Evolutionary conservation across 2,797 vertebrate species (phyloP), one percentile per base, ranked within the genome.

Genomic region (Pipistrellus pygmaeus): DNA sequence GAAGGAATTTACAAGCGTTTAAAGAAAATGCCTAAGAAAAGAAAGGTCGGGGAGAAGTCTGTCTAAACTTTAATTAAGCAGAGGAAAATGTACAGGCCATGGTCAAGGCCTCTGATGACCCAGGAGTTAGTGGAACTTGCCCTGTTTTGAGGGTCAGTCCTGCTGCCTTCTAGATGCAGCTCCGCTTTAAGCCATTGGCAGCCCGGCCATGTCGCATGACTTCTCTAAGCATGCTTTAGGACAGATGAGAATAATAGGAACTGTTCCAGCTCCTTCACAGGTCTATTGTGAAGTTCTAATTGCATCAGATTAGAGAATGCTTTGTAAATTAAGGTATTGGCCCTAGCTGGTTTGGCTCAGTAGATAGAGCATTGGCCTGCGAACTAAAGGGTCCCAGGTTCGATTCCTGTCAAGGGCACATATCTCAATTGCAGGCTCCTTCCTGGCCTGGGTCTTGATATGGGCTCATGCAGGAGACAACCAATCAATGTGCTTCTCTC

Each of bases 21-120:
- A 64, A 92, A 92, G 17, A 44, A 85, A 83, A 94, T 62, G 32
- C 3, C 21, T 76, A 57, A 83, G 32, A 48, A 44, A 71, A 81
- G 17, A 46, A 27, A 35, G 4, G 7, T 20, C 5, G 30, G 30
- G 46, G 32, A 25, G 72, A 71, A 90, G 44, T 3, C 20, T 23
- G 35, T 62, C 12, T 69, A 53, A 73, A 30, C 0, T 35, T 25
- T 6, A 23, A 20, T 57, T 17, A 32, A 53, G 38, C 25, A 41
- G 27, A 48, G 41, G 51, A 27, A 12, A 88, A 76, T 6, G 1
- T 30, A 30, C 38, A 44, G 20, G 23, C 75, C 32, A 10, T 77
- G 73, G 48, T 57, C 21, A 23, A 87, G 13, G 35, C 27, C 38
- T 94, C 44, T 48, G 55, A 55, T 23, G 18, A 62, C 21, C 57